Evolutionary conservation across 2,113 vertebrate species (phyloP).

Genomic region (Cyprinodon tularosa): DNA sequence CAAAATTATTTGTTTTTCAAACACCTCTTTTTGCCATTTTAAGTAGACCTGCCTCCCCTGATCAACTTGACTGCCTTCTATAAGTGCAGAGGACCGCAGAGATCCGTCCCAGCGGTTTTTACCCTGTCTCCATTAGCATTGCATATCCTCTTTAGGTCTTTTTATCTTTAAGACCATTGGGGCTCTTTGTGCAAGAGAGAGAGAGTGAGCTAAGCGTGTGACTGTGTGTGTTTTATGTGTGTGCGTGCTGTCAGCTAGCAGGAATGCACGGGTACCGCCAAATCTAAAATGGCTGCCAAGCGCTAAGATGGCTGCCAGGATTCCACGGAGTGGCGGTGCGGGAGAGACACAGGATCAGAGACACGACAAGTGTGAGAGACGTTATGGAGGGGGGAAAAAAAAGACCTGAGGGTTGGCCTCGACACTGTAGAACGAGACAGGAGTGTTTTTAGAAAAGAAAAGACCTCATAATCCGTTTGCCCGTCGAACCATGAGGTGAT

Average conservation of each 20-base stretch:
- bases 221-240: conserved; percentile 41
- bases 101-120: conserved; percentile 27
- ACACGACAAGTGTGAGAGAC: conserved; percentile 47
- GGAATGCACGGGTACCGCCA: conserved; percentile 84
- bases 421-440: conserved; percentile 20
- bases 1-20: neutral
- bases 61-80: neutral
- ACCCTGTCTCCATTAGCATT: conserved; percentile 34
- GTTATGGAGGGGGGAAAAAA: conserved; percentile 23
- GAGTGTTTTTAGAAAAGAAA: conserved; percentile 18
- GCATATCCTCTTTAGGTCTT: conserved; percentile 56
- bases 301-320: conserved; percentile 95
- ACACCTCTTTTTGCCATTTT: neutral
- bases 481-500: conserved; percentile 40
- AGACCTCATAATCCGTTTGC: conserved; percentile 6
- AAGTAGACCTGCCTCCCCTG: neutral
- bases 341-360: conserved; percentile 63
- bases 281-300: conserved; percentile 96
- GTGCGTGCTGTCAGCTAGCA: conserved; percentile 78
- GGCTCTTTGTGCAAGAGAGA: conserved; percentile 49
- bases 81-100: conserved; percentile 17
- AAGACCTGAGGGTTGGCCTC: conserved; percentile 36
- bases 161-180: conserved; percentile 68
- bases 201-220: conserved; percentile 38
- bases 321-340: conserved; percentile 78